Evolutionary conservation across 2,888 invertebrate genomes (phyloP).

Genomic region (Microplitis deprimator): DNA sequence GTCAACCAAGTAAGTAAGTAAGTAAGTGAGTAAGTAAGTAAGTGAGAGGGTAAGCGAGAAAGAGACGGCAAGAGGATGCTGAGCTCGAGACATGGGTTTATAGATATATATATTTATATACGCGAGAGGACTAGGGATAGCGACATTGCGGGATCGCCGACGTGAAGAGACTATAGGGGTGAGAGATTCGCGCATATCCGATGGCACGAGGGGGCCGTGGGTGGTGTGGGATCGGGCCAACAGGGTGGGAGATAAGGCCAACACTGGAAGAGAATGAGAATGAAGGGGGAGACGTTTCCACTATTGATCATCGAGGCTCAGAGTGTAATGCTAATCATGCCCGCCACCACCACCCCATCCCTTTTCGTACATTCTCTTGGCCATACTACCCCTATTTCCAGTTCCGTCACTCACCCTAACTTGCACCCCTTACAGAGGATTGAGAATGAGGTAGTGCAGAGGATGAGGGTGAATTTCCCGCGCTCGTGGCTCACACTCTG

Average conservation of each 20-base stretch:
- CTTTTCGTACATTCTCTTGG: conserved; percentile 9
- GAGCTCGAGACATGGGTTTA: conserved; percentile 10
- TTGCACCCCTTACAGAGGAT: conserved; percentile 29
- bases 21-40: conserved; percentile 43
- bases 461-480: conserved; percentile 53
- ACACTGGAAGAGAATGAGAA: conserved; percentile 69
- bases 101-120: not conserved
- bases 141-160: conserved; percentile 48
- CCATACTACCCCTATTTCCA: conserved; percentile 30
- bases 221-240: conserved; percentile 49
- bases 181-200: conserved; percentile 69
- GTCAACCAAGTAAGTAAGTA: conserved; percentile 19
- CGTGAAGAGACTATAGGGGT: conserved; percentile 56
- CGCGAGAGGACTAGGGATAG: conserved; percentile 47
- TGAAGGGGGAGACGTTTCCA: conserved; percentile 71
- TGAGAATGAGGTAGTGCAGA: not conserved
- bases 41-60: conserved; percentile 51
- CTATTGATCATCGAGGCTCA: conserved; percentile 72
- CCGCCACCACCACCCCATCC: conserved; percentile 57
- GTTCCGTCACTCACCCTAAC: conserved; percentile 40
- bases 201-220: conserved; percentile 53
- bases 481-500: conserved; percentile 35
- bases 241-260: conserved; percentile 67
- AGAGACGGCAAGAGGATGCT: conserved; percentile 35
- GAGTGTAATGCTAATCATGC: conserved; percentile 72